Percentiles rank a stretch among this genome's conserved stretches.
phyloP scores from a whole-genome alignment of 2,888 invertebrate genomes.

The Iphiclides podalirius region DNA sequence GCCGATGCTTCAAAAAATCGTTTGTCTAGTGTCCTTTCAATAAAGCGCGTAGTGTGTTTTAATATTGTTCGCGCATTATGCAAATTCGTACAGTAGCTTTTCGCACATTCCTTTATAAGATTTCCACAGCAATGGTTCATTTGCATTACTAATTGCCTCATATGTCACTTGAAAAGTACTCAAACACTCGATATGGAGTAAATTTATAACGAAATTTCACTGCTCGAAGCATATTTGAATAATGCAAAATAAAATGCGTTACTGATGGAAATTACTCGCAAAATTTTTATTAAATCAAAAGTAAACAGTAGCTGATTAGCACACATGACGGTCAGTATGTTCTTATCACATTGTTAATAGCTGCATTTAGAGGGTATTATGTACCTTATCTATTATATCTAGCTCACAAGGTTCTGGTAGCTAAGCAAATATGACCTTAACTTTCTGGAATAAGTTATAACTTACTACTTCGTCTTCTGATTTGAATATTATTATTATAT shows the following conservation, averaged over 20 bases:
- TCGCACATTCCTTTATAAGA: slow-evolving; percentile 13
- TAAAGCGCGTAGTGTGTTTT: slow-evolving; percentile 10
- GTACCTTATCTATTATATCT: too few relatives aligned
- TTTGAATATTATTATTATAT: too few relatives aligned
- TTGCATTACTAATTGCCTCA: slow-evolving; percentile 13
- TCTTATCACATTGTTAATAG: too few relatives aligned
- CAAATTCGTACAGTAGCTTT: slow-evolving; percentile 7
- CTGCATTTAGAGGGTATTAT: too few relatives aligned
- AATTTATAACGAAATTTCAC: background rate
- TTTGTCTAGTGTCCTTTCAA: slow-evolving; percentile 3
- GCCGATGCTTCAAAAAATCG: slow-evolving; percentile 7
- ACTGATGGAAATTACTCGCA: background rate
- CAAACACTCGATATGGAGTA: background rate
- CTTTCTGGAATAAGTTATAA: too few relatives aligned
- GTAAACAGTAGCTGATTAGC: too few relatives aligned
- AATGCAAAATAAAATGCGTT: background rate
- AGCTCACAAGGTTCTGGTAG: too few relatives aligned
- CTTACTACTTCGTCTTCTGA: too few relatives aligned
- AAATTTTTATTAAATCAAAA: too few relatives aligned
- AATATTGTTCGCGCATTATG: slow-evolving; percentile 6
- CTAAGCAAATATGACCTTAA: too few relatives aligned
- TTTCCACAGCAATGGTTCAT: slow-evolving; percentile 4
- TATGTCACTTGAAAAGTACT: slow-evolving; percentile 1
- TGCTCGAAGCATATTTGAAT: background rate
- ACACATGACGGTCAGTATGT: too few relatives aligned